phyloP scores from a whole-genome alignment of 2,113 vertebrate genomes.

The Phalacrocorax carbo region DNA sequence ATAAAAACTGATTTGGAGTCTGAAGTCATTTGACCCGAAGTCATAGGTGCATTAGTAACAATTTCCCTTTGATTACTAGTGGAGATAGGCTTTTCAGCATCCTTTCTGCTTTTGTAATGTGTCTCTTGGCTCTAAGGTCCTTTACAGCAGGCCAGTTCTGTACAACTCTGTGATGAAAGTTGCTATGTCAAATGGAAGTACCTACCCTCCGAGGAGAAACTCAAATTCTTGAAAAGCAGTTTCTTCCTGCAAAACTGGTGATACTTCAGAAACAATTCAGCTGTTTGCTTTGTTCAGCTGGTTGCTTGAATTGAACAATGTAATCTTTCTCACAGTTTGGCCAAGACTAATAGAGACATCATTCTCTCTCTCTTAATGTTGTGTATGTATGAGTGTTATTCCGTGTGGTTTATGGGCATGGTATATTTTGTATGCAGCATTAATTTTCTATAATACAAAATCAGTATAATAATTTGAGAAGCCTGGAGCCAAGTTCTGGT shows the following conservation, averaged over 20 bases:
- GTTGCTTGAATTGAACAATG: neutral
- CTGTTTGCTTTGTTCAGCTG: accelerated
- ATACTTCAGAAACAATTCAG: neutral
- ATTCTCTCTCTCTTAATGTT: neutral
- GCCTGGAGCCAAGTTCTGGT: neutral
- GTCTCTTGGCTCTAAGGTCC: neutral
- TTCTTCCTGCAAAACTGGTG: neutral
- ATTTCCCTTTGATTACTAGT: neutral
- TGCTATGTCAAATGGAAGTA: neutral
- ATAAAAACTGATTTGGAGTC: neutral
- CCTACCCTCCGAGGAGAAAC: neutral
- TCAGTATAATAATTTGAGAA: neutral
- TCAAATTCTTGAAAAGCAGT: neutral
- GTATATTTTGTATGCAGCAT: neutral
- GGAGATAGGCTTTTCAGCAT: neutral
- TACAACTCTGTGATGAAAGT: neutral
- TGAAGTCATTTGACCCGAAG: neutral
- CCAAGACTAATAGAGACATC: neutral
- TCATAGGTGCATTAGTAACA: neutral
- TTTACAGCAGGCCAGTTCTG: neutral
- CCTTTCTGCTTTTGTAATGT: neutral
- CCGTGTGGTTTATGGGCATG: neutral
- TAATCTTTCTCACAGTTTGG: neutral
- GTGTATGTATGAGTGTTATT: neutral
- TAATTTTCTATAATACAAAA: neutral